Evolutionary conservation across 2,113 vertebrate species (phyloP), one percentile per base, ranked within the genome.

Genomic region (Ptyas mucosa): DNA sequence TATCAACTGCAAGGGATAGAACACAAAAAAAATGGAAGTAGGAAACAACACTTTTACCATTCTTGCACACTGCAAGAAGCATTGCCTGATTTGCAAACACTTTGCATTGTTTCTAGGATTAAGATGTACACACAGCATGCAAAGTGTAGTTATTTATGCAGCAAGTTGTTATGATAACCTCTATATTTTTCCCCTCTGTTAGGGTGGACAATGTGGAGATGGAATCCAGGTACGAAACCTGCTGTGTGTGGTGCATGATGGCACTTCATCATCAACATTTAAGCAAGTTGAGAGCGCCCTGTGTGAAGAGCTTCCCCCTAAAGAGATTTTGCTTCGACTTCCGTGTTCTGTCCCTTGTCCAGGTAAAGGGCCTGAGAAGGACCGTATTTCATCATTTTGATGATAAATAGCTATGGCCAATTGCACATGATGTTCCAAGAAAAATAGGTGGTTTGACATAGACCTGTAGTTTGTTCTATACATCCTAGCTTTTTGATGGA

Each of bases 171-270:
- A 85, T 88, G 51, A 0, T 0, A 90, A n/a, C 43, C 85, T 97
- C 61, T 93, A 23, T 97, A 94, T 1, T 94, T 69, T 96, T 49
- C 93, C 29, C 34, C 7, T 21, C 34, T 1, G 8, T 0, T 92
- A 99, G 99, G 98, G 97, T 43, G 99, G 98, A 89, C 98, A 99
- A 23, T 99, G 99, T 92, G 99, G 99, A 8, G 99, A 99, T 85
- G 99, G 99, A 85, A 61, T 98, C 21, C 98, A 98, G 85, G 96
- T 96, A 87, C 98, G 99, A 90, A 98, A 97, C 92, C 96, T 98
- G 53, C 98, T 98, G 0, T 99, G 99, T 61, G 90, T 98, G 29
- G 98, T 98, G 88, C 98, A 99, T 14, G 98, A 97, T 96, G 98
- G 98, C 1, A 97, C 97, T 53, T 20, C 94, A 91, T 93, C 98